Percentiles rank a stretch among this genome's conserved stretches.
Conservation (phyloP, 64 coral and sea anemone species). For the Stichodactyla helianthus region DNA sequence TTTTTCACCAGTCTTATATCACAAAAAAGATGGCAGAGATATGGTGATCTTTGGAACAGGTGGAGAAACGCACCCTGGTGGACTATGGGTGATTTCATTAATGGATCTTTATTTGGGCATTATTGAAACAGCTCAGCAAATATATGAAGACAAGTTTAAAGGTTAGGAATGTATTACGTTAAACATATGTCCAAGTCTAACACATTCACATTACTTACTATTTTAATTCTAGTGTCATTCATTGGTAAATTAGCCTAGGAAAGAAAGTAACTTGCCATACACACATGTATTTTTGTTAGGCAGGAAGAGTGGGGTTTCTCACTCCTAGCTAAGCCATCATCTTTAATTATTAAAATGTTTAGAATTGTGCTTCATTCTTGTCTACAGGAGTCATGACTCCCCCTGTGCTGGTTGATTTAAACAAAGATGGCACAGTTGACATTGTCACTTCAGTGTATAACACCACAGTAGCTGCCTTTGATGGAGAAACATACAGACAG, state of each 20-base stretch:
- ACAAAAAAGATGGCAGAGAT: conserved; percentile 74
- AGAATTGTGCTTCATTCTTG: neutral
- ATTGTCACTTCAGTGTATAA: conserved; percentile 96
- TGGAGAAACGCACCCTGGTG: conserved; percentile 88
- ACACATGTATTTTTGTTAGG: too few relatives aligned
- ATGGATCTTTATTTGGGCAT: conserved; percentile 74
- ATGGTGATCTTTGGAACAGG: conserved; percentile 94
- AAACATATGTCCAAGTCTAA: neutral
- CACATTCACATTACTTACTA: too few relatives aligned
- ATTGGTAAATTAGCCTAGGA: too few relatives aligned
- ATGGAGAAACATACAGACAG: conserved; percentile 76
- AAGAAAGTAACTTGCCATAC: too few relatives aligned
- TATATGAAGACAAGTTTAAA: conserved; percentile 96
- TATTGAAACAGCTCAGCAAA: conserved; percentile 64
- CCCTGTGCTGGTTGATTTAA: conserved; percentile 89
- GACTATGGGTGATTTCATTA: conserved; percentile 74
- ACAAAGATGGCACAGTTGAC: conserved; percentile 92
- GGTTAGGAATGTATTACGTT: conserved; percentile 28
- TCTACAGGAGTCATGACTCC: conserved; percentile 86
- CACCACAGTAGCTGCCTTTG: conserved; percentile 84
- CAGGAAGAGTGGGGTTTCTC: too few relatives aligned
- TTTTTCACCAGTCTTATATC: conserved; percentile 87
- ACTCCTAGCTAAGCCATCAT: too few relatives aligned
- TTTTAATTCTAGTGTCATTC: too few relatives aligned
- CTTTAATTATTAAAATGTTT: too few relatives aligned